Base-by-base conservation (phyloP, 2,888 invertebrate species). In the Didymodactylos carnosus region DNA sequence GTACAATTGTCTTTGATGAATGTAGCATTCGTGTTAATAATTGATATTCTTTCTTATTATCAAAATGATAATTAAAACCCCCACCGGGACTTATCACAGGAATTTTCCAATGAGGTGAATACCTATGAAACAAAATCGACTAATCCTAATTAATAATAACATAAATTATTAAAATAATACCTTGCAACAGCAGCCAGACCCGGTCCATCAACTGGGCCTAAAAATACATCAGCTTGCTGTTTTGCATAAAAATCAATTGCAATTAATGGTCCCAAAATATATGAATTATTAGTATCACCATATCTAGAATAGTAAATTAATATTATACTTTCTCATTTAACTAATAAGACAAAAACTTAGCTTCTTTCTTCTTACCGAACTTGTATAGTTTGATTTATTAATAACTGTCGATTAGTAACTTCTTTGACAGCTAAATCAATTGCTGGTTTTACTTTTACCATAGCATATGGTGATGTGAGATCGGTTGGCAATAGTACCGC, bases 31-130 rank as follows among this genome's bases (percentile, higher is more conserved):
- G 29, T 8, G 53, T 62, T 19, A 62, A 62, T 14, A 62, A 35
- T 62, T 62, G 53, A 62, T 62, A 62, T 62, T 62, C 53, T 35
- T 35, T 27, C 35, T 62, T 62, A 35, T 62, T 62, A 19, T 62
- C 53, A 62, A 62, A 62, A 62, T 62, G 53, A 62, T 62, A 62
- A 62, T 62, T 62, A 62, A 62, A 62, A 62, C 53, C 53, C 7
- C 53, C 53, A 11, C 53, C 53, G 7, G 53, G 53, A 10, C 29
- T 35, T 62, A 62, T 62, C 6, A 62, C 53, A 35, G 53, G 53
- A 19, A 62, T 62, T 14, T 35, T 27, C 53, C 53, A 62, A 35
- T 62, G 53, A 23, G 53, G 53, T 19, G 53, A 62, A 35, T 62
- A 62, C 35, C 53, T 62, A n/a, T n/a, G n/a, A n/a, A n/a, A n/a